These are phyloP conservation scores for Melieria picta DNA, from an alignment of 2,888 invertebrate species.

Conservation along the genomic window DNA sequence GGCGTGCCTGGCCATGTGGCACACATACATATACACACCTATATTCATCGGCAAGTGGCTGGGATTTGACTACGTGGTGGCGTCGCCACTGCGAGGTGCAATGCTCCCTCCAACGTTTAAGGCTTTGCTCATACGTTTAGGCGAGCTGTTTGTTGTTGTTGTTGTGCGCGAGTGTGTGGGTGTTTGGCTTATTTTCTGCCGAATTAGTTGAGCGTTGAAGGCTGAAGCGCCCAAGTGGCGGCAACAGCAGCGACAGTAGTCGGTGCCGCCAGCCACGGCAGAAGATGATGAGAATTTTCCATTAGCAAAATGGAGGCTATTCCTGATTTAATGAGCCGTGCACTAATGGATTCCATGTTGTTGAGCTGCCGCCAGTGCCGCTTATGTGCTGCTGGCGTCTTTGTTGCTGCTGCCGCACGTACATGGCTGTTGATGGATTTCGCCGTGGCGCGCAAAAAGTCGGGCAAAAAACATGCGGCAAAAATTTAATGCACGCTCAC, in stretches of 20 bases:
- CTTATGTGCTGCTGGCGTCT: conserved; percentile 12
- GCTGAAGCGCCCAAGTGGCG: not conserved
- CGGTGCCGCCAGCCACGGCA: conserved; percentile 5
- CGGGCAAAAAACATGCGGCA: not conserved
- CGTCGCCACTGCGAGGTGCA: no score
- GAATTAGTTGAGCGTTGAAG: conserved; percentile 38
- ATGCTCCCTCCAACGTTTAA: no score
- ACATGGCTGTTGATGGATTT: conserved; percentile 20
- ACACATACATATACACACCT: not conserved
- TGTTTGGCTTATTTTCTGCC: conserved; percentile 40
- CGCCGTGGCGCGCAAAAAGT: conserved; percentile 6
- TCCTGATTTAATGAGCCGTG: conserved; percentile 63
- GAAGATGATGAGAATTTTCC: conserved; percentile 52
- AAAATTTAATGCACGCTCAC: conserved; percentile 29
- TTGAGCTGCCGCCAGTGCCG: conserved; percentile 22
- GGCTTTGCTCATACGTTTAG: conserved; percentile 17
- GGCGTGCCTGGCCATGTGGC: not conserved
- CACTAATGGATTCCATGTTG: conserved; percentile 58
- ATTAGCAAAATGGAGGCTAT: conserved; percentile 65
- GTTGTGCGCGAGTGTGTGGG: conserved; percentile 22
- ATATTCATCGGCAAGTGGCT: no score
- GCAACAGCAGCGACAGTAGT: not conserved
- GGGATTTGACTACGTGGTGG: no score
- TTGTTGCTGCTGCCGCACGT: conserved; percentile 25
- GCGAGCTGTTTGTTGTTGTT: conserved; percentile 8